A percentile compares a stretch with the other conserved stretches of the same genome.
Conservation (phyloP, 37 sponge, comb jelly and placozoan species). For the Mnemiopsis leidyi region DNA sequence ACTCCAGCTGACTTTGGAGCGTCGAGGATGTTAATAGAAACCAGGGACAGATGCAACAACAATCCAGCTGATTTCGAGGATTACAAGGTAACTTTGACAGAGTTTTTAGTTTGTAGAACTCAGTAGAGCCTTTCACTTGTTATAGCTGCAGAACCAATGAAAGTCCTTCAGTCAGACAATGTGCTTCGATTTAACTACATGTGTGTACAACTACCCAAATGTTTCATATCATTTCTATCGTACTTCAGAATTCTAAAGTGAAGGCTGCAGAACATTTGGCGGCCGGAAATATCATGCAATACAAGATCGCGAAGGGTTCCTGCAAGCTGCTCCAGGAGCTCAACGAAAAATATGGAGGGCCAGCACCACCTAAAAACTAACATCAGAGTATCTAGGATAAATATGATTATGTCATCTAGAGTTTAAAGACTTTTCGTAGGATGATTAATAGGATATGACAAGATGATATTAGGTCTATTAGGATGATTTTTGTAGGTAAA, state of each 20-base stretch:
- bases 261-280: neutral
- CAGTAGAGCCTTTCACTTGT: neutral
- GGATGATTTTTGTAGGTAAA: no score
- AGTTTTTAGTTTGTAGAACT: no score
- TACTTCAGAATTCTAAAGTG: neutral
- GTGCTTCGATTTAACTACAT: no score
- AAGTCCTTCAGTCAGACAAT: no score
- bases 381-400: no score
- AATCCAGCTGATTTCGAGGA: neutral
- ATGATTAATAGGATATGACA: no score
- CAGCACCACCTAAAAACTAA: no score
- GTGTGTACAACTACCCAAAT: no score
- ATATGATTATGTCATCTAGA: no score
- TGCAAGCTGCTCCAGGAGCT: neutral
- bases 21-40: neutral
- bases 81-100: slow-evolving; percentile 43
- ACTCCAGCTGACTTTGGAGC: neutral
- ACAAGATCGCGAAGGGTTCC: neutral
- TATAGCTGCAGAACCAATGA: neutral
- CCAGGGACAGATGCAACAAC: neutral
- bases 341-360: neutral
- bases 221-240: neutral
- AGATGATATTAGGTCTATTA: no score
- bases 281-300: neutral
- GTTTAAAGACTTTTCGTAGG: no score